Percentiles rank a stretch among this genome's conserved stretches.
Evolutionary conservation across 2,888 invertebrate species (phyloP).

Genomic region (Argyresthia goedartella): DNA sequence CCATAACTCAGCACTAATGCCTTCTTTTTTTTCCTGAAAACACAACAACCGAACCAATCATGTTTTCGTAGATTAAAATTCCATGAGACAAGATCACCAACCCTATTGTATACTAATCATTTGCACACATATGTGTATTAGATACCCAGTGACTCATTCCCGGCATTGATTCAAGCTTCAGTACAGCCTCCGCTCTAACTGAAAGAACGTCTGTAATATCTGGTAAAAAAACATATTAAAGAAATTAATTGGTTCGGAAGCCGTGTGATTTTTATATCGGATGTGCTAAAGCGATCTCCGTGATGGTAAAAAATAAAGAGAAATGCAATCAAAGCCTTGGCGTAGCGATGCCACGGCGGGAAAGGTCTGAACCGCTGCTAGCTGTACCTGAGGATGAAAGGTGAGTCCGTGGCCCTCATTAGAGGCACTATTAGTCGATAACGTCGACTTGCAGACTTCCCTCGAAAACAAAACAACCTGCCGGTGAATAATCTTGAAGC

Average conservation of each 20-base stretch:
- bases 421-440: slow-evolving; percentile 50
- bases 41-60: too few species aligned
- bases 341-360: slow-evolving; percentile 42
- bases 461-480: slow-evolving; percentile 38
- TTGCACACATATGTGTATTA: slow-evolving; percentile 27
- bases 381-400: slow-evolving; percentile 66
- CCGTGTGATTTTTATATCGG: not conserved
- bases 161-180: slow-evolving; percentile 17
- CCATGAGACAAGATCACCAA: slow-evolving; percentile 8
- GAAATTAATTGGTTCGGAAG: not conserved
- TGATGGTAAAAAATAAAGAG: slow-evolving; percentile 53
- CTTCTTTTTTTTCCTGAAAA: too few species aligned
- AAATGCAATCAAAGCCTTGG: slow-evolving; percentile 42
- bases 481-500: not conserved
- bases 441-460: slow-evolving; percentile 18
- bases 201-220: slow-evolving; percentile 20
- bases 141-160: slow-evolving; percentile 2
- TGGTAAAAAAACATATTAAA: not conserved
- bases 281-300: slow-evolving; percentile 9
- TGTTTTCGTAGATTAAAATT: too few species aligned
- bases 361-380: slow-evolving; percentile 50
- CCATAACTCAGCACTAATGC: too few species aligned
- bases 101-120: slow-evolving; percentile 39
- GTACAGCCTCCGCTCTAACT: slow-evolving; percentile 28
- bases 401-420: slow-evolving; percentile 59